Evolutionary conservation across 2,113 vertebrate genomes (phyloP).

Genomic region (Strix aluco): DNA sequence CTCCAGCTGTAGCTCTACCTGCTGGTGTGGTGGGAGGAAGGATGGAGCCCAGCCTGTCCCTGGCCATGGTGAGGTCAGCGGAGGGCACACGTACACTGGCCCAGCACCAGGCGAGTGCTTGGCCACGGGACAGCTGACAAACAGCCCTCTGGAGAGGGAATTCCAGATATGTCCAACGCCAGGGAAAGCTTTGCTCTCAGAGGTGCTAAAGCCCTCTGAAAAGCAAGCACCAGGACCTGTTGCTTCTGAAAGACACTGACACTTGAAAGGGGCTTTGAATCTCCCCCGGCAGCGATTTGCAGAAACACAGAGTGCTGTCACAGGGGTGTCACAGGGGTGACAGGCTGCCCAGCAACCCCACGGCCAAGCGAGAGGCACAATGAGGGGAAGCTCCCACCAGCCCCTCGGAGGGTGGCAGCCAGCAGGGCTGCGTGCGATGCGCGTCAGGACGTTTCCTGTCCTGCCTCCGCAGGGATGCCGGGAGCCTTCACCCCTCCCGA

Average conservation of each 20-base stretch:
- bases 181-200: background rate
- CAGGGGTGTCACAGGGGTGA: rapidly evolving
- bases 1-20: background rate
- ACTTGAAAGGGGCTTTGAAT: background rate
- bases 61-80: rapidly evolving
- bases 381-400: rapidly evolving
- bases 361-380: rapidly evolving
- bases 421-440: background rate
- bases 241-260: background rate
- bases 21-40: rapidly evolving
- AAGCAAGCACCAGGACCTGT: background rate
- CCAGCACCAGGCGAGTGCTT: rapidly evolving
- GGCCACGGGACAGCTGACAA: rapidly evolving
- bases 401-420: background rate
- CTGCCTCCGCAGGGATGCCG: rapidly evolving
- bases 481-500: background rate
- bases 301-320: rapidly evolving
- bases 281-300: rapidly evolving
- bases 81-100: background rate
- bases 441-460: background rate
- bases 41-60: background rate
- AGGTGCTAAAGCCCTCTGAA: background rate
- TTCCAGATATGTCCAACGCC: background rate
- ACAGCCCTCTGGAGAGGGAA: background rate
- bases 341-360: background rate